Evolutionary conservation across 2,888 invertebrate species (phyloP).

Genomic region (Chloromyia formosa): DNA sequence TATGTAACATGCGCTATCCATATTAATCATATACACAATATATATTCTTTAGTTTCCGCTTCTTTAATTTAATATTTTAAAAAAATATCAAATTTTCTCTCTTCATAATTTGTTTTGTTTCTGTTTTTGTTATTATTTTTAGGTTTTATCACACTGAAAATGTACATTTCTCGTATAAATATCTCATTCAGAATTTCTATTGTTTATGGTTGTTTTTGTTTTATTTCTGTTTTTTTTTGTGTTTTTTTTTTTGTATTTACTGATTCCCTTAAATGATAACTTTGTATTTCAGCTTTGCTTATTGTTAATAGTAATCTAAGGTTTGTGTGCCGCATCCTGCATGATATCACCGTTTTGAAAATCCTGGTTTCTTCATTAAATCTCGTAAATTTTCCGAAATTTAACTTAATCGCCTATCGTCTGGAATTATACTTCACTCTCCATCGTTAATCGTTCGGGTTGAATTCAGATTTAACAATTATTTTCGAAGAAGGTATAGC

Average conservation of each 20-base stretch:
- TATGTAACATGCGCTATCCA: conserved; percentile 21
- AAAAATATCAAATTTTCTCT: conserved; percentile 42
- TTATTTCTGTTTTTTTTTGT: conserved; percentile 41
- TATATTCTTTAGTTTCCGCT: conserved; percentile 47
- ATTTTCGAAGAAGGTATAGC: conserved; percentile 83
- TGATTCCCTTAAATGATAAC: conserved; percentile 23
- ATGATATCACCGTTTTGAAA: conserved; percentile 32
- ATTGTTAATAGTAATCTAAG: conserved; percentile 32
- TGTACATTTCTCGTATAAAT: conserved; percentile 39
- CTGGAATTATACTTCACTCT: not conserved
- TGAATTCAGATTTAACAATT: conserved; percentile 72
- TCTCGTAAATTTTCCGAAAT: conserved; percentile 2
- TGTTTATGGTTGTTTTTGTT: conserved; percentile 36
- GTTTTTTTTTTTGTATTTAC: conserved; percentile 35
- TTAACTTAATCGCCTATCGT: not conserved
- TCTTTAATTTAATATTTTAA: conserved; percentile 42
- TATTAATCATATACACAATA: conserved; percentile 43
- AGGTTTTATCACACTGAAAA: conserved; percentile 42
- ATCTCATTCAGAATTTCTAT: conserved; percentile 24
- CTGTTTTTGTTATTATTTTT: conserved; percentile 12
- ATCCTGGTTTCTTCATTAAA: not conserved
- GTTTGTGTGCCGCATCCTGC: conserved; percentile 43
- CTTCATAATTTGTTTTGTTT: conserved; percentile 31
- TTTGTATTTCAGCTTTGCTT: conserved; percentile 48
- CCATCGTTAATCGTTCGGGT: conserved; percentile 53